Evolutionary conservation across 2,797 vertebrate genomes (phyloP).

Genomic region (Apodemus agrarius): DNA sequence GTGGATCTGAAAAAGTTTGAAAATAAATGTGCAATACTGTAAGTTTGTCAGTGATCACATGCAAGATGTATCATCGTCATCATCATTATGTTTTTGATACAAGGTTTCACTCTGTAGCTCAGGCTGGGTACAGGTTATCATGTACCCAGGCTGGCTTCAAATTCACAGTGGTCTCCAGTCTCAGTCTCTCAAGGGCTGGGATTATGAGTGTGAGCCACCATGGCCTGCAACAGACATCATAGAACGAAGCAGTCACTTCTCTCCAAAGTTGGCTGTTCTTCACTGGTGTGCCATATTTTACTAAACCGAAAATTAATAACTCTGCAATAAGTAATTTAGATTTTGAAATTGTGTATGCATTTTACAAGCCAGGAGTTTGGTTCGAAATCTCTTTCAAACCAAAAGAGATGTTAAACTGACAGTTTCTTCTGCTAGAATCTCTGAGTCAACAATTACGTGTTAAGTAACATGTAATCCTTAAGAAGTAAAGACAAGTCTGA

Average conservation of each 20-base stretch:
- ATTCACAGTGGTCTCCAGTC: neutral
- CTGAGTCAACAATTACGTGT: neutral
- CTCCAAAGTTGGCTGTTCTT: neutral
- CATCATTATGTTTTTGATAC: neutral
- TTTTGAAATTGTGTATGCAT: neutral
- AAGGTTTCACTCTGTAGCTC: neutral
- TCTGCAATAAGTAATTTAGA: neutral
- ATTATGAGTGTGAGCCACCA: neutral
- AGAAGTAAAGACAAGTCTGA: neutral
- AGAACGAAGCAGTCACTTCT: neutral
- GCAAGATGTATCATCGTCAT: neutral
- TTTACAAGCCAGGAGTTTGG: conserved; percentile 18
- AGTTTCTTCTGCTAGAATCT: neutral
- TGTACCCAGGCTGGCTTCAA: neutral
- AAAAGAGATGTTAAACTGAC: neutral
- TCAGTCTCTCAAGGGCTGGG: neutral
- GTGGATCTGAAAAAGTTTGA: neutral
- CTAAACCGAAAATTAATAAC: conserved; percentile 21
- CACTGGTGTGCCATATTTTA: neutral
- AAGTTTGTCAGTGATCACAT: neutral
- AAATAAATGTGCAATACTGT: neutral
- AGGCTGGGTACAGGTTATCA: neutral
- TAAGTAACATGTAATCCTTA: neutral
- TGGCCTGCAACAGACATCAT: neutral
- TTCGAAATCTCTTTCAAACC: neutral